These are phyloP conservation scores for Phaonia tiefii DNA, from an alignment of 2,888 invertebrate genomes.

Conservation along the genomic window DNA sequence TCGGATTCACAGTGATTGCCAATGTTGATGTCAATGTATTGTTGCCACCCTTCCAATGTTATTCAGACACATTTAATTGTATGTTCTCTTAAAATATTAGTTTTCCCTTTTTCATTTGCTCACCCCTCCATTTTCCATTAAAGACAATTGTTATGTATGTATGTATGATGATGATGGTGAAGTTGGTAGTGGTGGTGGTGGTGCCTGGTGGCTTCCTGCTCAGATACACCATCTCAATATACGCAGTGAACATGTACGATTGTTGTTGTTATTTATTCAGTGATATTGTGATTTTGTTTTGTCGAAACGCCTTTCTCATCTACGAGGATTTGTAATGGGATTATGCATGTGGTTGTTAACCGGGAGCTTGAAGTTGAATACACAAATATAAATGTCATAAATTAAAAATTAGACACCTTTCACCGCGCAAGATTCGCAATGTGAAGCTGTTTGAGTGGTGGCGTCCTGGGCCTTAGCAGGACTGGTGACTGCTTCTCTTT, in stretches of 20 bases:
- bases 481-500: too few relatives aligned
- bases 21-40: conserved; percentile 24
- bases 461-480: too few relatives aligned
- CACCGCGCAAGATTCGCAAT: too few relatives aligned
- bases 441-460: too few relatives aligned
- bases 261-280: conserved; percentile 52
- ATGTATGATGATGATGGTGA: too few relatives aligned
- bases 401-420: conserved; percentile 4
- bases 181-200: conserved; percentile 20
- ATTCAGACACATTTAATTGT: conserved; percentile 34
- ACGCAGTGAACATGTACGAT: neutral
- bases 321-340: conserved; percentile 11
- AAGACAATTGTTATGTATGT: conserved; percentile 38
- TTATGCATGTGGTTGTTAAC: conserved; percentile 2
- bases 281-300: neutral
- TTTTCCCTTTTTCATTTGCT: conserved; percentile 50
- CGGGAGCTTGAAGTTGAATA: neutral
- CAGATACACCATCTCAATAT: neutral
- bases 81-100: conserved; percentile 77
- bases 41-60: neutral
- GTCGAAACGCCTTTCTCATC: conserved; percentile 15
- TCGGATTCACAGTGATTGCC: too few relatives aligned
- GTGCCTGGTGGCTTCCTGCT: conserved; percentile 60
- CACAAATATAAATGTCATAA: neutral
- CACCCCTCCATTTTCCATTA: conserved; percentile 44